A percentile compares a stretch with the other conserved stretches of the same genome.
phyloP scores from a whole-genome alignment of 2,113 vertebrate species.

The Corythornis vintsioides region DNA sequence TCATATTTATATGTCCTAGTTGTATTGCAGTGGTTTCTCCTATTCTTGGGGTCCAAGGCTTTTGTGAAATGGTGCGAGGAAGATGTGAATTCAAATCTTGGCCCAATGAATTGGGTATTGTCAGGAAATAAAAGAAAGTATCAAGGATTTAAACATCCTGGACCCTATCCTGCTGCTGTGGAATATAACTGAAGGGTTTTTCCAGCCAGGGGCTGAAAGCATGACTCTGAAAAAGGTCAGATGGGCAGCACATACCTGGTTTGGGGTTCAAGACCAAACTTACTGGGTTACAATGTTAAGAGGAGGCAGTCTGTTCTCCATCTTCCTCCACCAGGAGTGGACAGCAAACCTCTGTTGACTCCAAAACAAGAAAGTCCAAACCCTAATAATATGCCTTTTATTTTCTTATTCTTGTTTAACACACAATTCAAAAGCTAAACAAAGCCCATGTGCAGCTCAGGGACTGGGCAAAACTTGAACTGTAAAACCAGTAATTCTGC shows the following conservation, averaged over 20 bases:
- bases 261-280: neutral
- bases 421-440: constrained; percentile 8
- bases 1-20: constrained; percentile 78
- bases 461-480: neutral
- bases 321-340: neutral
- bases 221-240: constrained; percentile 41
- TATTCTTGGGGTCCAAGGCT: constrained; percentile 61
- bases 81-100: constrained; percentile 67
- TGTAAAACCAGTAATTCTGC: neutral
- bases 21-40: constrained; percentile 61
- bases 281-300: neutral
- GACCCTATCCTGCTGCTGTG: constrained; percentile 30
- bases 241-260: neutral
- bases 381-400: neutral
- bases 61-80: constrained; percentile 68
- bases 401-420: neutral
- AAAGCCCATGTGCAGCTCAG: neutral
- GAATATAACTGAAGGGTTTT: neutral
- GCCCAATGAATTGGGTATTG: constrained; percentile 58
- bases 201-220: constrained; percentile 11
- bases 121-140: constrained; percentile 58
- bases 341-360: constrained; percentile 6
- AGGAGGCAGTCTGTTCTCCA: neutral
- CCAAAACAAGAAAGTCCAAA: constrained; percentile 4
- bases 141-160: constrained; percentile 37